Conservation (phyloP, 2,113 vertebrate genomes). For the Mola mola region DNA sequence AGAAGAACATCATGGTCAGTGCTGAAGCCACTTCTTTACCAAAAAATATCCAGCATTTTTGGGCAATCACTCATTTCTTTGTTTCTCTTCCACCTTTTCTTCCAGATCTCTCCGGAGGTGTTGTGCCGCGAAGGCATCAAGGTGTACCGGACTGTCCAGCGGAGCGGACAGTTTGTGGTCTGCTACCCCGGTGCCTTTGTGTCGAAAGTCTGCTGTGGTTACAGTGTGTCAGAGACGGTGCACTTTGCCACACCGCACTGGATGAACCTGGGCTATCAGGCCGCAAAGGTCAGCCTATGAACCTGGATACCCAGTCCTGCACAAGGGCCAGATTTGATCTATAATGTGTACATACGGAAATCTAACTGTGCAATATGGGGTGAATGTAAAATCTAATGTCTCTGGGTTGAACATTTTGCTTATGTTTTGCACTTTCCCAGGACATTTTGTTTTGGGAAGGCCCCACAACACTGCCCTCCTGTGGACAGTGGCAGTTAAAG, state of each 20-base stretch:
- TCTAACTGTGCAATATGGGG: background rate
- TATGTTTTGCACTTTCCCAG: too few relatives aligned
- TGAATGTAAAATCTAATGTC: background rate
- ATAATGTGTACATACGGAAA: too few relatives aligned
- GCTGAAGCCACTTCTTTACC: background rate
- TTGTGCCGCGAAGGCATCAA: conserved; percentile 96
- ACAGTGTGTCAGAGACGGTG: conserved; percentile 98
- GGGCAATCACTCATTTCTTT: too few relatives aligned
- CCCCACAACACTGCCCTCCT: conserved; percentile 42
- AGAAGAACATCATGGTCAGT: conserved; percentile 97
- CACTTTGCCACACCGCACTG: conserved; percentile 99
- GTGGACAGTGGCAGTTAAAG: conserved; percentile 33
- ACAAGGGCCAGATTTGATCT: too few relatives aligned
- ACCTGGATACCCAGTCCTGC: background rate
- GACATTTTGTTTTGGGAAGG: background rate
- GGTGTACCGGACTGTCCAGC: conserved; percentile 96
- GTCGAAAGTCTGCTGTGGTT: conserved; percentile 97
- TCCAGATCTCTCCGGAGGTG: conserved; percentile 97
- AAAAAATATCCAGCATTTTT: background rate
- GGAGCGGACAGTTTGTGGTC: conserved; percentile 97
- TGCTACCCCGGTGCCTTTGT: conserved; percentile 98
- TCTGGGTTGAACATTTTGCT: too few relatives aligned
- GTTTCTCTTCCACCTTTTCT: background rate
- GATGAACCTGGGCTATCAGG: conserved; percentile 97
- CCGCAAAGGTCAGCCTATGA: conserved; percentile 88